phyloP scores from a whole-genome alignment of 1,140 invertebrate genomes.

The Drosophila truncata region DNA sequence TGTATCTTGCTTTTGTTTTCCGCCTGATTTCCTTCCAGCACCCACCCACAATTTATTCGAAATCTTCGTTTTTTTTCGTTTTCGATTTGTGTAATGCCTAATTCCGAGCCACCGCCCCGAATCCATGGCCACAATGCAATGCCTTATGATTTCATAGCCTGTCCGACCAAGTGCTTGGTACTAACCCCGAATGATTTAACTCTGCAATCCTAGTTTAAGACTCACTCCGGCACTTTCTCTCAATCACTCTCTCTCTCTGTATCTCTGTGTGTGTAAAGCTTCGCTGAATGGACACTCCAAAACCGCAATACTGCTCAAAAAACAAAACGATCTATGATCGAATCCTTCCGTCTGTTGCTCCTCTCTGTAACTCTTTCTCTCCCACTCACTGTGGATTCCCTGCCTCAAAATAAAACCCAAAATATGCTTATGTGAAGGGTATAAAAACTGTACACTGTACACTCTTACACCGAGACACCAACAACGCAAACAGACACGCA shows the following conservation, averaged over 20 bases:
- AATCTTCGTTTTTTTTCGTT: constrained; percentile 13
- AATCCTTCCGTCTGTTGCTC: constrained; percentile 18
- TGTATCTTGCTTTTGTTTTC: constrained; percentile 24
- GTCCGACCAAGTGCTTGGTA: constrained; percentile 51
- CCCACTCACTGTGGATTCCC: constrained; percentile 18
- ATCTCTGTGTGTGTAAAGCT: constrained; percentile 49
- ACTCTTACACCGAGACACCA: constrained; percentile 31
- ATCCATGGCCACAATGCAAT: constrained; percentile 20
- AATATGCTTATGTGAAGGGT: constrained; percentile 67
- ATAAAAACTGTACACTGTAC: constrained; percentile 66
- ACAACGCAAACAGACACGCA: constrained; percentile 57
- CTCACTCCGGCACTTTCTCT: constrained; percentile 30
- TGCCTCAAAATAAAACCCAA: constrained; percentile 1
- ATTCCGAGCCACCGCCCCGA: constrained; percentile 28
- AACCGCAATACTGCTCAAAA: constrained; percentile 3
- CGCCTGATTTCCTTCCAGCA: constrained; percentile 45
- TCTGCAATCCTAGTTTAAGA: constrained; percentile 46
- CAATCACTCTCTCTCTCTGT: constrained; percentile 19
- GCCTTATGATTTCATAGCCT: constrained; percentile 31
- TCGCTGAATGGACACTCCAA: constrained; percentile 39
- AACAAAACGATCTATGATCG: constrained; percentile 26
- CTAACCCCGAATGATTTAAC: constrained; percentile 39
- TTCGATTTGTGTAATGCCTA: constrained; percentile 29
- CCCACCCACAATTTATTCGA: constrained; percentile 35
- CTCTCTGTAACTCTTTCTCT: constrained; percentile 28